Base-by-base conservation (phyloP, 2,888 invertebrate species). In the Habroteleia sp. region DNA sequence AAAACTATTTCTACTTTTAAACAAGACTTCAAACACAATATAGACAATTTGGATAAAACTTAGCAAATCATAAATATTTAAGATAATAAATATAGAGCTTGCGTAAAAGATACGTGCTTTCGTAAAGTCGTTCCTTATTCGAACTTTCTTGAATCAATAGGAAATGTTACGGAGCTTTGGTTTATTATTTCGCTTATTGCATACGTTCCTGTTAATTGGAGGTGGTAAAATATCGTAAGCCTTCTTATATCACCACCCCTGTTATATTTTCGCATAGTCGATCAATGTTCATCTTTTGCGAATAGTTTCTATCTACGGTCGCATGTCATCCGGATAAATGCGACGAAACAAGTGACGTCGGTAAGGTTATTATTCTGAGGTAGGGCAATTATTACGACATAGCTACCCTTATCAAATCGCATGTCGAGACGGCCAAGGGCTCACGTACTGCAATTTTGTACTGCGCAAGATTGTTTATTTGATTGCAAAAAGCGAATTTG, bases 321-420 rank as follows among this genome's bases (percentile, higher is more conserved):
- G 48, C 76, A 85, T 87, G 79, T 68, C 81, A 46, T 42, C 87
- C 87, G 83, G 85, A 76, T 87, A 81, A 48, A 56, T 81, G 81
- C 84, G 80, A 85, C 82, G 83, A 82, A 79, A 60, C 76, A 81
- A 81, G 83, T 87, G 86, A 87, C 86, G 86, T 87, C 80, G 82
- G 80, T 84, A 84, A 86, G 85, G 85, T 85, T 85, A 84, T 85
- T 74, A 76, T 80, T 79, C 77, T 81, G 77, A 58, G 78, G 71
- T 76, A 77, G 83, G 80, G 62, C 54, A 68, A 63, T 46, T 10
- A 73, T 71, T 50, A 25, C 63, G 62, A 62, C 66, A 20, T 8
- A 7, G 42, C 37, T 7, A 20, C 39, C 35, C 35, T 66, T 39
- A 13, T 48, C 56, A 25, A 66, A 48, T 37, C 48, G 48, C 27